Base-by-base conservation (phyloP, 2,888 invertebrate genomes). In the Netelia melanura region DNA sequence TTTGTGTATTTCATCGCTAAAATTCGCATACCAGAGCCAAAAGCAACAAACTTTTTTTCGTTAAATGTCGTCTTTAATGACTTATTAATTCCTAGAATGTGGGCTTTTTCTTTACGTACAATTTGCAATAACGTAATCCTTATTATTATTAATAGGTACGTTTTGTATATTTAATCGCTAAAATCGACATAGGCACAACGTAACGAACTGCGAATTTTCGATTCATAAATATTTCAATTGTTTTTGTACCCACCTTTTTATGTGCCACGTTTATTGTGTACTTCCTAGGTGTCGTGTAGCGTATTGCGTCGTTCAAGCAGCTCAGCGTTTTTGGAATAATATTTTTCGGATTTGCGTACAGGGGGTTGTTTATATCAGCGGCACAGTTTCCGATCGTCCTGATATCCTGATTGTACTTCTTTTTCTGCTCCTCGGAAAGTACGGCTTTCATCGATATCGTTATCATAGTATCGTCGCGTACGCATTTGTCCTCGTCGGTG, bases 351-450 rank as follows among this genome's bases (percentile, higher is more conserved):
- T 67, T 91, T 72, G 84, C 84, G 72, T 88, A 89, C 9, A 86
- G 83, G 44, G 84, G 87, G 76, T 90, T 90, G 43, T 83, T 88
- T 2, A 78, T 88, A 61, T 89, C 91, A 72, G 76, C 87, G 44
- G 72, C 80, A 70, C 91, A 92, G 44, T 72, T 86, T n/a, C 87
- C 92, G 86, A 83, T 82, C 58, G 68, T 87, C 30, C 21, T 21
- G 21, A 85, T 84, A 11, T 91, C 89, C 9, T 87, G 82, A 6
- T 77, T 84, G 38, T 89, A 85, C 11, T 83, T 79, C 61, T 91
- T 86, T 56, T 88, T 89, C 87, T 94, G 94, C 81, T 94, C 94
- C 2, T 91, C 89, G 0, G 92, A 89, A 61, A 90, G 58, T 85
- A 92, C 91, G 43, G 93, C 94, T 76, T 88, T 91, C 61, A 92